Percentiles rank a stretch among this genome's conserved stretches.
phyloP scores from a whole-genome alignment of 1,140 invertebrate species.

The Euwallacea fornicatus region DNA sequence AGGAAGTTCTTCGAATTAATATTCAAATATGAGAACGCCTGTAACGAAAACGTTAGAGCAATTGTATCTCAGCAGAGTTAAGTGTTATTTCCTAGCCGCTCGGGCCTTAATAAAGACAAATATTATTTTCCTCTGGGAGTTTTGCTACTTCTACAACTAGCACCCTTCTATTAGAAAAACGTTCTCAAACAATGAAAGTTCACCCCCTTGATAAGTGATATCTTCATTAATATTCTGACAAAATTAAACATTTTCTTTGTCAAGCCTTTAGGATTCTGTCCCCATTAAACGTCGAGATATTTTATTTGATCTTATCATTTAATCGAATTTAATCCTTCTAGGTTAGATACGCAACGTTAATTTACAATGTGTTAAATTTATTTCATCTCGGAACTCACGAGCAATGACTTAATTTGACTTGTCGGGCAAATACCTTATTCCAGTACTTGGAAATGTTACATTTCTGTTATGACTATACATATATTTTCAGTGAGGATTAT shows the following conservation, averaged over 20 bases:
- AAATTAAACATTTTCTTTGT: slow-evolving; percentile 23
- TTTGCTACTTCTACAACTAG: neutral
- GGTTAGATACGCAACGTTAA: slow-evolving; percentile 8
- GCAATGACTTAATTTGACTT: no score
- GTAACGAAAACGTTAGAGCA: neutral
- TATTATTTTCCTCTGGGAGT: slow-evolving; percentile 7
- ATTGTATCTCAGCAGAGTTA: neutral
- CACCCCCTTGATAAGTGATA: neutral
- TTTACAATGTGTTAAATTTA: slow-evolving; percentile 27
- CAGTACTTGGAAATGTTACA: no score
- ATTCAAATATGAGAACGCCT: neutral
- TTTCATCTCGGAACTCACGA: neutral
- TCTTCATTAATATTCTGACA: slow-evolving; percentile 15
- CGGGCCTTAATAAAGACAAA: neutral
- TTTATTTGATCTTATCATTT: slow-evolving; percentile 35
- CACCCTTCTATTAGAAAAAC: neutral
- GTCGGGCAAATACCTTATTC: no score
- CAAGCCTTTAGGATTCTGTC: slow-evolving; percentile 6
- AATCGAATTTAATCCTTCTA: slow-evolving; percentile 26
- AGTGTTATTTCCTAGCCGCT: neutral
- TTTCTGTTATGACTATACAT: no score
- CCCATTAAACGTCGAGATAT: slow-evolving; percentile 23
- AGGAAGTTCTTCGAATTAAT: slow-evolving; percentile 1
- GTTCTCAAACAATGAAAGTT: no score
- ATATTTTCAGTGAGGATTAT: no score